These are phyloP conservation scores for Plutomurus gul DNA, from an alignment of 1,140 invertebrate species.

Conservation along the genomic window DNA sequence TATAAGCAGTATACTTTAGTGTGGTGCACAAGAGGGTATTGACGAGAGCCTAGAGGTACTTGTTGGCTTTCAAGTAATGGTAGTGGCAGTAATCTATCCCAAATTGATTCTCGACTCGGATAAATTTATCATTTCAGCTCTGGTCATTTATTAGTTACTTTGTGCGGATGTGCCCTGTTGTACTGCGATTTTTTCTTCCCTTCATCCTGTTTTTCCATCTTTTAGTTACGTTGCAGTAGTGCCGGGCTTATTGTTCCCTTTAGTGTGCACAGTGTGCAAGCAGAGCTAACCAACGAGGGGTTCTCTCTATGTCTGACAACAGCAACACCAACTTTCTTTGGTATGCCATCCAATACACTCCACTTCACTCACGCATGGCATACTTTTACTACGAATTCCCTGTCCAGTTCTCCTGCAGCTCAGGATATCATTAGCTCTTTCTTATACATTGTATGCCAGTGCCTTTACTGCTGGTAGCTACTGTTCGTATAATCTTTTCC, in stretches of 20 bases:
- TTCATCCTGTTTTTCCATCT: not conserved
- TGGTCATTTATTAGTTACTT: constrained; percentile 43
- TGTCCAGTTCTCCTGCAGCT: too few species aligned
- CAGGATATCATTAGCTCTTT: too few species aligned
- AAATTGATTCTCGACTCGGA: constrained; percentile 42
- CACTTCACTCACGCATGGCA: not conserved
- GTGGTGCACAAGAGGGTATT: not conserved
- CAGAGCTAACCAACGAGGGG: not conserved
- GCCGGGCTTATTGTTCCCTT: not conserved
- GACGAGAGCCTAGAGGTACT: not conserved
- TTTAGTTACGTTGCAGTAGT: not conserved
- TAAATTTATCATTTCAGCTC: constrained; percentile 45
- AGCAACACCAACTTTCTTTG: not conserved
- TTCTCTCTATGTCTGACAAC: not conserved
- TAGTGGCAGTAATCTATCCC: constrained; percentile 29
- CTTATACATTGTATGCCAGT: too few species aligned
- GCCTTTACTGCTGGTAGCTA: too few species aligned
- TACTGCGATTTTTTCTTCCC: not conserved
- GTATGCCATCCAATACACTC: constrained; percentile 10
- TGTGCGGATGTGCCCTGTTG: not conserved
- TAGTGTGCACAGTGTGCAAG: not conserved
- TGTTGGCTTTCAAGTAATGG: not conserved
- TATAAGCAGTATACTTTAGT: too few species aligned
- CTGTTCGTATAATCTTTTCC: too few species aligned
- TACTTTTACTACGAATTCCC: not conserved